These are phyloP conservation scores for Lasiommata megera DNA, from an alignment of 2,888 invertebrate species.

Conservation along the genomic window DNA sequence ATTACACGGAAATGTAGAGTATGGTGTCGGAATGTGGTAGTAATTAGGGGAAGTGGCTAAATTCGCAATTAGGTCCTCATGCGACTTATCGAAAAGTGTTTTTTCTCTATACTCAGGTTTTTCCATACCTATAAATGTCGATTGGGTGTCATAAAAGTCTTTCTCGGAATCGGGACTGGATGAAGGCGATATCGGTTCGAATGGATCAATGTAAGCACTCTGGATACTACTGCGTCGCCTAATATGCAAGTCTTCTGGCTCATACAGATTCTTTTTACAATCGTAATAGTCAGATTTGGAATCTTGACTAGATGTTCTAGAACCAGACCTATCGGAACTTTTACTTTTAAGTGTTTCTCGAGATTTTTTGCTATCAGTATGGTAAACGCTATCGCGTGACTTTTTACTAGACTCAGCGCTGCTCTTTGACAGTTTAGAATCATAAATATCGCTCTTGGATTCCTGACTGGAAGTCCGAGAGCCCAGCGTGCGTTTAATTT, in stretches of 20 bases:
- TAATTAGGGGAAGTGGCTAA: slow-evolving; percentile 66
- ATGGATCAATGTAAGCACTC: slow-evolving; percentile 66
- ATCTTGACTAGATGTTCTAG: slow-evolving; percentile 86
- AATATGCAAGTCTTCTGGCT: slow-evolving; percentile 57
- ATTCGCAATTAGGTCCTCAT: slow-evolving; percentile 82
- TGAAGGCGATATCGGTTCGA: slow-evolving; percentile 78
- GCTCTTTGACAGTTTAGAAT: slow-evolving; percentile 84
- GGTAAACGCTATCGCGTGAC: slow-evolving; percentile 83
- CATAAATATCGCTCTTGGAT: slow-evolving; percentile 86
- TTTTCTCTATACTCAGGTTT: slow-evolving; percentile 77
- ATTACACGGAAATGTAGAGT: slow-evolving; percentile 83
- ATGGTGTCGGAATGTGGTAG: slow-evolving; percentile 82
- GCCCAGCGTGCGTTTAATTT: slow-evolving; percentile 83
- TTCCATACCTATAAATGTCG: slow-evolving; percentile 69
- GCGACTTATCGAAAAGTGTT: slow-evolving; percentile 77
- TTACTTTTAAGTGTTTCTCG: slow-evolving; percentile 84
- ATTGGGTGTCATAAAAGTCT: slow-evolving; percentile 82
- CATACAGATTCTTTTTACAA: slow-evolving; percentile 78
- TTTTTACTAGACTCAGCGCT: slow-evolving; percentile 84
- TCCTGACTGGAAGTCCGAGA: slow-evolving; percentile 87
- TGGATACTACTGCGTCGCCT: slow-evolving; percentile 64
- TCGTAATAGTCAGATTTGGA: slow-evolving; percentile 88
- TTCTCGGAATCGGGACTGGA: slow-evolving; percentile 86
- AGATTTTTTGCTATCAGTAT: slow-evolving; percentile 85
- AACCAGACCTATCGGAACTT: slow-evolving; percentile 81